Evolutionary conservation across 2,113 vertebrate species (phyloP).

Genomic region (Tragelaphus buxtoni): DNA sequence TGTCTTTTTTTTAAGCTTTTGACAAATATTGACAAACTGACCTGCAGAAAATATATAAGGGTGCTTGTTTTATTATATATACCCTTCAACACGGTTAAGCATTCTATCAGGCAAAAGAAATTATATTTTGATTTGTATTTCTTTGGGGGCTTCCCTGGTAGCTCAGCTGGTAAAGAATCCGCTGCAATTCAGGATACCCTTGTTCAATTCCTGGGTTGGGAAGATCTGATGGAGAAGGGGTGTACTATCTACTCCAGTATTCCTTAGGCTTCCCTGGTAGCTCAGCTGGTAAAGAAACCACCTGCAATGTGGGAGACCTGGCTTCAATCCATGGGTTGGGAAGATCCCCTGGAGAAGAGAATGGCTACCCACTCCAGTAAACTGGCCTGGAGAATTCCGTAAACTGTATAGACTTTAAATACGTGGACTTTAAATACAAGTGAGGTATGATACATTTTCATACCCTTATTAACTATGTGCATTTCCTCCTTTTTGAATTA

Average conservation of each 20-base stretch:
- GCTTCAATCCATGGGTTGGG: background rate
- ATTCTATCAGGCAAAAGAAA: background rate
- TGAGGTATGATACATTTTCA: background rate
- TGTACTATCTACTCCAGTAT: background rate
- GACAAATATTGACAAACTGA: background rate
- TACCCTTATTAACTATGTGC: background rate
- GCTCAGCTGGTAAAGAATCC: background rate
- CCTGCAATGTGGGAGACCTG: background rate
- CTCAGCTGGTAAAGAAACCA: background rate
- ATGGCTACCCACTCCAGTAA: background rate
- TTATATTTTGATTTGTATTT: background rate
- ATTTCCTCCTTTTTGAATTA: background rate
- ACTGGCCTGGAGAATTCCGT: background rate
- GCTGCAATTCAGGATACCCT: background rate
- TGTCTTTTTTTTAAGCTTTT: background rate
- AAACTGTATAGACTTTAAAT: background rate
- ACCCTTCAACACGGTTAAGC: background rate
- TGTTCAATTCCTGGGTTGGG: background rate
- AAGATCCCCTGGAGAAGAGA: background rate
- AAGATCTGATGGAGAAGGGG: background rate
- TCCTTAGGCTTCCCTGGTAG: background rate
- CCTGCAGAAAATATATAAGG: background rate
- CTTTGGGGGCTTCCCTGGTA: background rate
- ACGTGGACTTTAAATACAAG: background rate
- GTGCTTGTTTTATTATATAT: background rate